Evolutionary conservation across 35 echinoderm and acorn worm species (phyloP).

Genomic region (Holothuria glaberrima): DNA sequence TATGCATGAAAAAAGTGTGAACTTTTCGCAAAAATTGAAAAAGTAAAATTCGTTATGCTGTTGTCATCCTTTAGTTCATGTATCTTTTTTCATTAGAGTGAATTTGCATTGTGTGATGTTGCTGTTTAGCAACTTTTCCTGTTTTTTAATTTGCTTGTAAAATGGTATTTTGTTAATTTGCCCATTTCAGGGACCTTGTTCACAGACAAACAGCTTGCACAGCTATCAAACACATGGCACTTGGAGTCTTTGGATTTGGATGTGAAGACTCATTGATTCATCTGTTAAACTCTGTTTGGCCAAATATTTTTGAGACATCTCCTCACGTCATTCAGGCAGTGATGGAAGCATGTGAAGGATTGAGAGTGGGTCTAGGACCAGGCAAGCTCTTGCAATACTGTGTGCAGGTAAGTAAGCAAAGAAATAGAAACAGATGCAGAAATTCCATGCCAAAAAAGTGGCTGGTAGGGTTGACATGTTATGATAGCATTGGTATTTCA

Average conservation of each 20-base stretch:
- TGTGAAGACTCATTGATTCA: slow-evolving; percentile 93
- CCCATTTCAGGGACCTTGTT: slow-evolving; percentile 88
- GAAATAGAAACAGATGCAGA: too few species aligned
- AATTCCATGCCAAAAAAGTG: too few species aligned
- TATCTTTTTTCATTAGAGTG: not conserved
- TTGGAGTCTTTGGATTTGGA: slow-evolving; percentile 96
- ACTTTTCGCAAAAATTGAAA: too few species aligned
- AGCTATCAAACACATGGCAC: slow-evolving; percentile 97
- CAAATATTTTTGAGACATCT: slow-evolving; percentile 99
- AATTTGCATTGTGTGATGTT: too few species aligned
- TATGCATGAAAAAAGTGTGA: too few species aligned
- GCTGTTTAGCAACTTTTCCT: too few species aligned
- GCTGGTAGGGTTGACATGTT: too few species aligned
- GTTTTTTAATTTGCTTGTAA: not conserved
- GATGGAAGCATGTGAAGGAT: slow-evolving; percentile 94
- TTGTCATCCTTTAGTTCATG: too few species aligned
- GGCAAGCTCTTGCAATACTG: slow-evolving; percentile 93
- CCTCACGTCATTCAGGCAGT: slow-evolving; percentile 99
- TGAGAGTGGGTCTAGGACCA: slow-evolving; percentile 85
- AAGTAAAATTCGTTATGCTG: too few species aligned
- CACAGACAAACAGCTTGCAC: slow-evolving; percentile 97
- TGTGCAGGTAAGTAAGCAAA: slow-evolving; percentile 71
- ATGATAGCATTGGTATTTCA: too few species aligned
- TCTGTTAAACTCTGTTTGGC: slow-evolving; percentile 97
- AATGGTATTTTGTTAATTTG: not conserved